Evolutionary conservation across 2,888 invertebrate species (phyloP).

Genomic region (Encarsia formosa): DNA sequence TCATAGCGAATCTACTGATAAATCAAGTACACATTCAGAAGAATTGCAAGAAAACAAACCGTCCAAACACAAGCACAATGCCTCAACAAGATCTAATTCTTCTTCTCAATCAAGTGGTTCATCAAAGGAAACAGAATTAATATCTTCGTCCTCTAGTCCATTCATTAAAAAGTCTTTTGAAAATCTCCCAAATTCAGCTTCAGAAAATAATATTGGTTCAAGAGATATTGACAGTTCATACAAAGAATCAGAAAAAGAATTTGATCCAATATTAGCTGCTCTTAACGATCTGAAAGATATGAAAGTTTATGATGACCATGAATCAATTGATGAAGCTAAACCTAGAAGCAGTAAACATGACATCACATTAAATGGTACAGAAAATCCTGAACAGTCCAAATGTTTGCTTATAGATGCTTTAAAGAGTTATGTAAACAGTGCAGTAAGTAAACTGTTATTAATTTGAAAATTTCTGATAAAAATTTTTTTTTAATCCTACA

Average conservation of each 20-base stretch:
- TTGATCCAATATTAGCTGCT: constrained; percentile 32
- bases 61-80: constrained; percentile 23
- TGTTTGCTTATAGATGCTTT: constrained; percentile 61
- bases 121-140: constrained; percentile 39
- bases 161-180: constrained; percentile 32
- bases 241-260: constrained; percentile 28
- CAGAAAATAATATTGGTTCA: constrained; percentile 9
- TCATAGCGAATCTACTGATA: constrained; percentile 9
- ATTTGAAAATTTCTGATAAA: neutral
- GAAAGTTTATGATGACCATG: constrained; percentile 30
- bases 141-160: constrained; percentile 44
- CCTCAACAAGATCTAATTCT: constrained; percentile 25
- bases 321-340: constrained; percentile 21
- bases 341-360: constrained; percentile 24
- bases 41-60: constrained; percentile 21
- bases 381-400: constrained; percentile 38
- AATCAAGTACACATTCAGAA: constrained; percentile 13
- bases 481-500: neutral
- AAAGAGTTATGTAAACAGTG: constrained; percentile 62
- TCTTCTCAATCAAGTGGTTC: constrained; percentile 33
- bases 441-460: constrained; percentile 53
- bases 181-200: constrained; percentile 14
- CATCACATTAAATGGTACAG: constrained; percentile 31
- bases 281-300: constrained; percentile 32
- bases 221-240: constrained; percentile 28